A percentile compares a stretch with the other conserved stretches of the same genome.
phyloP scores from a whole-genome alignment of 2,888 invertebrate genomes.

The Amiota minor region DNA sequence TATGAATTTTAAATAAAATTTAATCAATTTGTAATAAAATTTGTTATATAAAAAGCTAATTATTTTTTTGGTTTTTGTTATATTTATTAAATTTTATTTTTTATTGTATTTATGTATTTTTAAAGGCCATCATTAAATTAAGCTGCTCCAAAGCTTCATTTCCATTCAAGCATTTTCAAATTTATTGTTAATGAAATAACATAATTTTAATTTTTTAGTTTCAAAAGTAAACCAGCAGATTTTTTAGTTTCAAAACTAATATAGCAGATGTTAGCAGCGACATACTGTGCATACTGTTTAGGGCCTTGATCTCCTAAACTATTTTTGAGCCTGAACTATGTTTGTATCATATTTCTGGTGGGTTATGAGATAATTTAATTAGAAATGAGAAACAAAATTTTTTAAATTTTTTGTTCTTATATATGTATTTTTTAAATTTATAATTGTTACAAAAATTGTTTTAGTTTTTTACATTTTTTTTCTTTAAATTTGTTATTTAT shows the following conservation, averaged over 20 bases:
- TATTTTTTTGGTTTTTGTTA: conserved; percentile 28
- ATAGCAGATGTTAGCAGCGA: too few species aligned
- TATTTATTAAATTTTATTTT: conserved; percentile 26
- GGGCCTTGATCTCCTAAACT: too few species aligned
- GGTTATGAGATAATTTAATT: background rate
- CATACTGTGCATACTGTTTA: too few species aligned
- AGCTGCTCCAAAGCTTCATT: too few species aligned
- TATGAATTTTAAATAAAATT: conserved; percentile 37
- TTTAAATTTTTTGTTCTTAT: background rate
- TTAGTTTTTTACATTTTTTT: conserved; percentile 28
- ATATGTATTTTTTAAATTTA: background rate
- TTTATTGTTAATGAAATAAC: too few species aligned
- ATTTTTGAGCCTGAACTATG: background rate
- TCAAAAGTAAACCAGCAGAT: too few species aligned
- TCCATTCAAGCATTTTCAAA: too few species aligned
- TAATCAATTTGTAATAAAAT: conserved; percentile 29
- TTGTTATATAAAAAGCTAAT: conserved; percentile 50
- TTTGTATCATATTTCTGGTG: conserved; percentile 8
- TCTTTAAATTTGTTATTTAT: conserved; percentile 11
- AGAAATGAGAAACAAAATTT: background rate
- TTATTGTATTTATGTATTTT: conserved; percentile 29
- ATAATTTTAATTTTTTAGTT: too few species aligned
- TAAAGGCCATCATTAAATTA: conserved; percentile 53
- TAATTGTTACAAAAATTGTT: conserved; percentile 22
- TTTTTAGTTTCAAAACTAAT: too few species aligned